Percentiles rank a stretch among this genome's conserved stretches.
Conservation (phyloP, 2,797 vertebrate genomes). For the Hippoglossus hippoglossus region DNA sequence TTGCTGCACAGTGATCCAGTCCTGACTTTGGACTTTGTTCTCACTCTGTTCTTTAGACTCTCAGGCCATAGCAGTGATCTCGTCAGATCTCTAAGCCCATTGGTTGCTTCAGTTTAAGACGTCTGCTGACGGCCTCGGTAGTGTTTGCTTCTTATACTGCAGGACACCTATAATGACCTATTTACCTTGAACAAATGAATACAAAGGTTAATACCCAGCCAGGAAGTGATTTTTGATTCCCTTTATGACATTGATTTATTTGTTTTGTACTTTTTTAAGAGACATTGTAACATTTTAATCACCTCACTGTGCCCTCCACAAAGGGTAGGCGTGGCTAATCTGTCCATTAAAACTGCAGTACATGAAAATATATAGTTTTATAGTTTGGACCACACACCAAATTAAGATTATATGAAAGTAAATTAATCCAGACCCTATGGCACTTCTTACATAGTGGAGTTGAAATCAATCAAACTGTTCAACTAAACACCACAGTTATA, state of each 20-base stretch:
- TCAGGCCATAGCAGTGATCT: constrained; percentile 50
- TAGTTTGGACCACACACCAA: no score
- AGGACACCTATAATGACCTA: not conserved
- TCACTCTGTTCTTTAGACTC: constrained; percentile 57
- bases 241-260: constrained; percentile 5
- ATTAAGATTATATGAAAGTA: no score
- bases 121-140: not conserved
- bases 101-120: constrained; percentile 5
- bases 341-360: no score
- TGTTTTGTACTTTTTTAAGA: not conserved
- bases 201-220: not conserved
- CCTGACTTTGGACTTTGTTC: constrained; percentile 53
- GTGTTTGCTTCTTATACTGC: constrained; percentile 1
- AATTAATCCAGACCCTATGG: no score
- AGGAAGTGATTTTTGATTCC: no score
- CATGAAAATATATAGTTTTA: no score
- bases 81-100: constrained; percentile 8
- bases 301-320: not conserved
- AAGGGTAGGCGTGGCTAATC: no score
- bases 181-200: not conserved
- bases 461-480: not conserved
- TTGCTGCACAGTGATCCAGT: constrained; percentile 12
- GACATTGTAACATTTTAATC: not conserved
- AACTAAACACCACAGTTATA: not conserved
- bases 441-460: no score